These are phyloP conservation scores for Acipenser oxyrinchus DNA, from an alignment of 2,797 vertebrate genomes.

Conservation along the genomic window DNA sequence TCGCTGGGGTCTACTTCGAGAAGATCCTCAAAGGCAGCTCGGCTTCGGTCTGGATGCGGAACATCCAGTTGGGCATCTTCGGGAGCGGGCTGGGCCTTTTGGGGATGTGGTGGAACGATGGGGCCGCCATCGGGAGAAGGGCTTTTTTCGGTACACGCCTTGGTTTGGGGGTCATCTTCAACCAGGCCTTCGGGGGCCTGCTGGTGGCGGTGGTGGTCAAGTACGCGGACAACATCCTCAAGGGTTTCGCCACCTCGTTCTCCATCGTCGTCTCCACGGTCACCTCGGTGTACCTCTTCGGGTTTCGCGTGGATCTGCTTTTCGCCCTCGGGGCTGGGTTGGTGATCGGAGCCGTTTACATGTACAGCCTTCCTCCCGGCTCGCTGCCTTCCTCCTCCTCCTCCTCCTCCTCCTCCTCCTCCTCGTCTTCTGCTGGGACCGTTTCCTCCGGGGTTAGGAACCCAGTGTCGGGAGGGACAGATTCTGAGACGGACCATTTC, in stretches of 20 bases:
- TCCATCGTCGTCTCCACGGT: constrained; percentile 85
- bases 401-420: constrained; percentile 20
- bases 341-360: constrained; percentile 81
- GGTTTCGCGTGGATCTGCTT: constrained; percentile 70
- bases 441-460: constrained; percentile 19
- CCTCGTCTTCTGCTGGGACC: constrained; percentile 2
- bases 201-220: constrained; percentile 89
- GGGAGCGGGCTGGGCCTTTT: constrained; percentile 68
- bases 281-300: constrained; percentile 78
- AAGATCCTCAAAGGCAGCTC: constrained; percentile 81
- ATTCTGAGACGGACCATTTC: constrained; percentile 60
- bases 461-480: constrained; percentile 30
- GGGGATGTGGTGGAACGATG: constrained; percentile 79
- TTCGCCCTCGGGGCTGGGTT: constrained; percentile 77
- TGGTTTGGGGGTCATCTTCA: constrained; percentile 85
- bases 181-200: constrained; percentile 84
- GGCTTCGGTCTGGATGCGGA: constrained; percentile 83
- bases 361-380: constrained; percentile 68
- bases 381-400: constrained; percentile 19
- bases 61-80: constrained; percentile 82
- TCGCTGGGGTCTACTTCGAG: constrained; percentile 91
- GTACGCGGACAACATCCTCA: constrained; percentile 92
- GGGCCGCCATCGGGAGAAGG: constrained; percentile 48
- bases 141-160: constrained; percentile 79
- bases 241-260: constrained; percentile 88